A percentile compares a stretch with the other conserved stretches of the same genome.
These are phyloP conservation scores for Drosophila yakuba DNA, from an alignment of 1,140 invertebrate species.

Conservation along the genomic window DNA sequence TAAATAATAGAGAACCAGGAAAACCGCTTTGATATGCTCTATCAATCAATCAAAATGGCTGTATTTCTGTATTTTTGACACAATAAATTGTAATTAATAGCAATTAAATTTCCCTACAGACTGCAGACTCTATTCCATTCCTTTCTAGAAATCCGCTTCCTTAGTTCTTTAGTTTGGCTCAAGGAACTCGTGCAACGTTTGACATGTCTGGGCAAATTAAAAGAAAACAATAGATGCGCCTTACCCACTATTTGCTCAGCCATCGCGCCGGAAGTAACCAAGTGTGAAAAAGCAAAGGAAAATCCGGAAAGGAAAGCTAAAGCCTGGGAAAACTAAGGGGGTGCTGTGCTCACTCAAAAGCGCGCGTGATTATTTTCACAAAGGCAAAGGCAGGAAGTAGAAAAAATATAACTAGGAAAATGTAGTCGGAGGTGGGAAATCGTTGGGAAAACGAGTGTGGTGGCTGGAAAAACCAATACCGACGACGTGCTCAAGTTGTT, in stretches of 20 bases:
- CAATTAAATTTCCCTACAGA: too few species aligned
- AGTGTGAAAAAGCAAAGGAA: conserved; percentile 79
- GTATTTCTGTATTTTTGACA: too few species aligned
- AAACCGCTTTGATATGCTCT: conserved; percentile 1
- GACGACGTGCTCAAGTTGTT: conserved; percentile 82
- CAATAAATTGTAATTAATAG: too few species aligned
- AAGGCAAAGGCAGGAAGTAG: conserved; percentile 77
- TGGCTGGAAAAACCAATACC: conserved; percentile 77
- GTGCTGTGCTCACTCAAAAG: conserved; percentile 54
- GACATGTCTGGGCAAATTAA: conserved; percentile 67
- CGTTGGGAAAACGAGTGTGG: conserved; percentile 17
- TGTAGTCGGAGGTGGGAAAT: conserved; percentile 24
- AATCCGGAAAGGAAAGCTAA: conserved; percentile 42
- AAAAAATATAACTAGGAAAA: conserved; percentile 48
- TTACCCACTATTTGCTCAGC: conserved; percentile 42
- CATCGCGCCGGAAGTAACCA: conserved; percentile 70
- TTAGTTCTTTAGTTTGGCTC: background rate
- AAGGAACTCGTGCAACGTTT: conserved; percentile 11
- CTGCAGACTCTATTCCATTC: too few species aligned
- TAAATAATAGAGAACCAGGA: conserved; percentile 30
- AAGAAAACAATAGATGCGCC: conserved; percentile 72
- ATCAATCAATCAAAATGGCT: conserved; percentile 12
- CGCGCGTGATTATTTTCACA: conserved; percentile 82
- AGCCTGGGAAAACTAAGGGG: conserved; percentile 7
- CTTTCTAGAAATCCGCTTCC: background rate